Percentiles rank a stretch among this genome's conserved stretches.
Conservation (phyloP, 2,797 vertebrate species). For the Lophura swinhoii region DNA sequence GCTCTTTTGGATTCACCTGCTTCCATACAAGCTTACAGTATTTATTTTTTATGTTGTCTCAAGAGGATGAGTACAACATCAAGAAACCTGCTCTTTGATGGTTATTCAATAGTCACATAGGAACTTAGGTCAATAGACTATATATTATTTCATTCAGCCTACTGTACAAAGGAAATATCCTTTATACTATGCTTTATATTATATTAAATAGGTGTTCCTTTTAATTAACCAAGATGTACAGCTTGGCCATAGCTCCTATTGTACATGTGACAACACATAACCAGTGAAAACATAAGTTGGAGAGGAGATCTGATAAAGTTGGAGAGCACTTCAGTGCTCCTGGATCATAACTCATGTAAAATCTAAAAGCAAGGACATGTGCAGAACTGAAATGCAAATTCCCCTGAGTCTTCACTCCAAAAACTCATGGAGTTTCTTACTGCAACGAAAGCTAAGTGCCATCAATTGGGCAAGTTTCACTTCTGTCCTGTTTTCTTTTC, state of each 20-base stretch:
- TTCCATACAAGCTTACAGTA: neutral
- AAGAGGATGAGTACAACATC: neutral
- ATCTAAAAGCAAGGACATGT: neutral
- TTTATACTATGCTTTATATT: neutral
- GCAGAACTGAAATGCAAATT: neutral
- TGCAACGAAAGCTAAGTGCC: neutral
- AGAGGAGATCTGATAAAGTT: neutral
- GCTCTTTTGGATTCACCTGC: conserved; percentile 28
- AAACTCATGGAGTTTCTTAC: neutral
- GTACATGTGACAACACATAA: conserved; percentile 2
- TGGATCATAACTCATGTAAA: neutral
- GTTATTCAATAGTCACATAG: neutral
- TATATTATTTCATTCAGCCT: conserved; percentile 37
- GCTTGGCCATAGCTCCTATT: neutral
- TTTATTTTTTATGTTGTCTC: conserved; percentile 26
- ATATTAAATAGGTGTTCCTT: conserved; percentile 45
- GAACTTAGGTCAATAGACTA: neutral
- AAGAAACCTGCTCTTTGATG: conserved; percentile 11
- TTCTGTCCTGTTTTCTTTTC: neutral
- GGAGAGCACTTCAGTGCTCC: neutral
- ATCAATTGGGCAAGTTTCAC: neutral
- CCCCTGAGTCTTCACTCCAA: neutral
- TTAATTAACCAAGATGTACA: conserved; percentile 41
- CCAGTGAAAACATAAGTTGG: neutral
- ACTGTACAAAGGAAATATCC: conserved; percentile 39